A percentile compares a stretch with the other conserved stretches of the same genome.
Evolutionary conservation across 2,113 vertebrate species (phyloP).

Genomic region (Ramphastos sulfuratus): DNA sequence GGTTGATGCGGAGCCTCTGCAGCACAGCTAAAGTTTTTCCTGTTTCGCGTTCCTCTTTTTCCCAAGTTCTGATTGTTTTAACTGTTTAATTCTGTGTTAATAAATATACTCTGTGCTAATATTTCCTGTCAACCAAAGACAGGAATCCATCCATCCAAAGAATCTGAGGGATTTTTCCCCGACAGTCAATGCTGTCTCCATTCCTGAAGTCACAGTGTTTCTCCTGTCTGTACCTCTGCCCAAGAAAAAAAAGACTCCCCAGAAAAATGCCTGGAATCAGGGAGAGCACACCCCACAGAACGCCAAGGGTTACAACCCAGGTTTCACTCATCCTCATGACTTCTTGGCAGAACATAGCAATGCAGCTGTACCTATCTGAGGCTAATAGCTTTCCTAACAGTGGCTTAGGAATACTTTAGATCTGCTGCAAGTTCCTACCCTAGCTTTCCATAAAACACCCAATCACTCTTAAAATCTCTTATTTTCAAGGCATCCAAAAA

Average conservation of each 20-base stretch:
- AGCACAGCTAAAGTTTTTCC: no score
- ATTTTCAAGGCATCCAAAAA: not conserved
- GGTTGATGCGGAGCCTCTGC: no score
- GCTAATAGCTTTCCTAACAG: not conserved
- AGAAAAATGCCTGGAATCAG: not conserved
- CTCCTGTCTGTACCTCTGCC: not conserved
- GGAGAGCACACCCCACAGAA: not conserved
- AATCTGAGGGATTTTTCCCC: no score
- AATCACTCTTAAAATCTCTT: not conserved
- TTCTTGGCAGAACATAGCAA: not conserved
- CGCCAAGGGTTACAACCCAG: not conserved
- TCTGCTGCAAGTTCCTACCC: not conserved
- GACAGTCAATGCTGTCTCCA: not conserved
- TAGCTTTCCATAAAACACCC: not conserved
- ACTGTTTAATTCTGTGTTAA: no score
- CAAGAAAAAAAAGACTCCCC: not conserved
- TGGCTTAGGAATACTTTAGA: not conserved
- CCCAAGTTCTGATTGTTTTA: no score
- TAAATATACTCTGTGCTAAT: no score
- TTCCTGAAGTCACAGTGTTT: not conserved
- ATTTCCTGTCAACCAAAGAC: no score
- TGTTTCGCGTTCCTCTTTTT: no score
- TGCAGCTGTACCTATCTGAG: not conserved
- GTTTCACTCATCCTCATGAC: not conserved
- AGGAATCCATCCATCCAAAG: no score